phyloP scores from a whole-genome alignment of 92 coral and sea anemone species.

The Bergia sp. region DNA sequence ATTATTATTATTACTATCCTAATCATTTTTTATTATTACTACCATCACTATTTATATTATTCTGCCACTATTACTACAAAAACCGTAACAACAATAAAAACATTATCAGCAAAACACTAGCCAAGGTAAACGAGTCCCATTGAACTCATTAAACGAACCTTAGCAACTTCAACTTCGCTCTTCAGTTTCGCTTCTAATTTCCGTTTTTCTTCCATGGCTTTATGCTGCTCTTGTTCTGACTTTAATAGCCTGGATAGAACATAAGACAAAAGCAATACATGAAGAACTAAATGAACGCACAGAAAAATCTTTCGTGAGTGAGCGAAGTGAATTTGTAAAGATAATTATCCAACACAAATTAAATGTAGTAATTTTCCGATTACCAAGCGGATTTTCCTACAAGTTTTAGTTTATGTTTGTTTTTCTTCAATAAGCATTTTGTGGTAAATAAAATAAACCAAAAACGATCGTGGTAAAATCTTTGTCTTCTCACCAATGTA shows the following conservation, averaged over 20 bases:
- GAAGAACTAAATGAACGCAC: background rate
- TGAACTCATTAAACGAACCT: constrained; percentile 9
- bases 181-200: constrained; percentile 52
- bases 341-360: too few species aligned
- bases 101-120: background rate
- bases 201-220: constrained; percentile 51
- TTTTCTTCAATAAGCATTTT: too few species aligned
- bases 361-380: too few species aligned
- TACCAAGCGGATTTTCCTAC: too few species aligned
- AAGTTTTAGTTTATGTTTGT: too few species aligned
- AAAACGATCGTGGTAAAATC: too few species aligned
- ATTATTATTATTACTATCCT: background rate
- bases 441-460: too few species aligned
- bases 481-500: too few species aligned
- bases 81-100: too few species aligned
- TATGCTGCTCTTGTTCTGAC: constrained; percentile 51
- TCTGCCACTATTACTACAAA: too few species aligned
- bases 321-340: too few species aligned
- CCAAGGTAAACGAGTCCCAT: background rate
- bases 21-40: background rate
- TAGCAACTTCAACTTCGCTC: constrained; percentile 54
- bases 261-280: background rate
- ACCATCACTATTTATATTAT: background rate
- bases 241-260: constrained; percentile 38
- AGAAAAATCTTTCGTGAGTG: too few species aligned